Evolutionary conservation across 2,888 invertebrate species (phyloP), one percentile per base, ranked within the genome.

Genomic region (Heliconius aoede): DNA sequence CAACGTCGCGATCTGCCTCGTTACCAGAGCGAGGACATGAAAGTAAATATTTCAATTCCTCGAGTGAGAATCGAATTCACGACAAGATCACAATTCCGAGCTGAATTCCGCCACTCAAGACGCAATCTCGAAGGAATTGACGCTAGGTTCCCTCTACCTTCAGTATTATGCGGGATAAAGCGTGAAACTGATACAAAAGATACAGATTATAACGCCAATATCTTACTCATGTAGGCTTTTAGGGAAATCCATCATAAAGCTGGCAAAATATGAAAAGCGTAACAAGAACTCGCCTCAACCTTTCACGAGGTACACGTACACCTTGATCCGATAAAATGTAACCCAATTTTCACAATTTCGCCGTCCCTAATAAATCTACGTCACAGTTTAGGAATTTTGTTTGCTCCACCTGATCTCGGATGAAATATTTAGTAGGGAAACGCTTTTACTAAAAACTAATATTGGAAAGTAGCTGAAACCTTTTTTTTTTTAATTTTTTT

Each of bases 361-460:
- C 76, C 77, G 62, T 78, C 77, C 80, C 77, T 76, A 74, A 81
- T 80, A 81, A 81, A 81, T 81, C 80, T 73, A 79, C 77, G 80
- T 77, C 77, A 78, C 78, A 78, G 72, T 77, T 79, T 76, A 72
- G 80, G 77, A 78, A 80, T 78, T 80, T 79, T 76, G 80, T 80
- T 79, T 78, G 73, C 80, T 67, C 69, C 77, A 75, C 76, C 76
- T 79, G 80, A 80, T 78, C 76, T 71, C 77, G 76, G 74, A 76
- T 79, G 76, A 79, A 79, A 79, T 79, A 77, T 79, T 73, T 73
- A 77, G 76, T 75, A 71, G 67, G 72, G 36, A 64, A 72, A 58
- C 69, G 72, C 67, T 76, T 76, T 78, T 62, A 77, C 51, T 51
- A 64, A 73, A 72, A 79, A 40, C 62, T 76, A 73, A 71, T 73